Conservation (phyloP, 1,140 invertebrate genomes). For the Schlechtendalia chinensis region DNA sequence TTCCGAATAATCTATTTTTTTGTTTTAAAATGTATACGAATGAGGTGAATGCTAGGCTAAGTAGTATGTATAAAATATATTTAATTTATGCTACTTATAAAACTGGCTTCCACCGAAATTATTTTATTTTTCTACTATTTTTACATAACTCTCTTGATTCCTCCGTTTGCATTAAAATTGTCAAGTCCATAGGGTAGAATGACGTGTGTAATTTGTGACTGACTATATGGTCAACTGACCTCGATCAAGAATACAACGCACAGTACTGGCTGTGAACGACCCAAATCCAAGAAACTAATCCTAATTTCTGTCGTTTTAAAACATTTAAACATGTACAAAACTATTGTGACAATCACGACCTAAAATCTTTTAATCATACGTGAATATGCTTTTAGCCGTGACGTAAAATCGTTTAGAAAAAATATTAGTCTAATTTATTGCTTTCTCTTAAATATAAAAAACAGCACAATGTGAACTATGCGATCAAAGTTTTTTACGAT, state of each 20-base stretch:
- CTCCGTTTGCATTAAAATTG: background rate
- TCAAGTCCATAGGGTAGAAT: conserved; percentile 17
- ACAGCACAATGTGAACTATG: conserved; percentile 17
- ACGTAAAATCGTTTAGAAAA: conserved; percentile 17
- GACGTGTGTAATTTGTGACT: background rate
- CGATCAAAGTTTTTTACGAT: conserved; percentile 17
- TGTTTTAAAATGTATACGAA: too few relatives aligned
- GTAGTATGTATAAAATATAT: too few relatives aligned
- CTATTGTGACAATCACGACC: background rate
- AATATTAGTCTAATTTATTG: conserved; percentile 29
- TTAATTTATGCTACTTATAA: background rate
- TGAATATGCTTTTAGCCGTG: conserved; percentile 5
- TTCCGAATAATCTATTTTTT: too few relatives aligned
- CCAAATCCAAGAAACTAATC: background rate
- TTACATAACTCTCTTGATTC: background rate
- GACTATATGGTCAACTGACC: conserved; percentile 17
- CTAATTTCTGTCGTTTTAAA: conserved; percentile 19
- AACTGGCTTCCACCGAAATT: background rate
- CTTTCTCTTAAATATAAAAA: conserved; percentile 34
- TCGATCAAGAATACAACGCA: background rate
- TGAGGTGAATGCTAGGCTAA: too few relatives aligned
- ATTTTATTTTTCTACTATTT: background rate
- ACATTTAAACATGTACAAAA: background rate
- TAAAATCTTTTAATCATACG: conserved; percentile 26
- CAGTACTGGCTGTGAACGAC: background rate